These are phyloP conservation scores for Taeniopygia guttata DNA, from an alignment of 2,797 vertebrate genomes.

Conservation along the genomic window DNA sequence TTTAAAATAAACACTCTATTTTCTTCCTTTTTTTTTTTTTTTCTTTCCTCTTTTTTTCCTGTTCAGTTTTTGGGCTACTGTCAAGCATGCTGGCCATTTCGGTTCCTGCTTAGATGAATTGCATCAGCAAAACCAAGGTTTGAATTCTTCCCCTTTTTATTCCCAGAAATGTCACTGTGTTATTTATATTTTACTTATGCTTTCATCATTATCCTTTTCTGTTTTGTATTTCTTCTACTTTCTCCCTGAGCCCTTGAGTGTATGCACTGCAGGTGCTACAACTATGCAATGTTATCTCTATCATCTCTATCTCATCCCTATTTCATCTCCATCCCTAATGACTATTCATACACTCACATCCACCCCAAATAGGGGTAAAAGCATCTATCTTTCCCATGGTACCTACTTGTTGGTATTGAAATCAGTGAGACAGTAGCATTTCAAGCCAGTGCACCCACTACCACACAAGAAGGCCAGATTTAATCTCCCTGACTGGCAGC, in stretches of 20 bases:
- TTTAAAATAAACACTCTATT: background rate
- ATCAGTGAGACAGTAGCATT: background rate
- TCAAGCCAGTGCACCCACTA: background rate
- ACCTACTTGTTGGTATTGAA: background rate
- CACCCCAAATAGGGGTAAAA: background rate
- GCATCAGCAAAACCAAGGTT: background rate
- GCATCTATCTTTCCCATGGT: background rate
- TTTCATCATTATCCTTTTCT: background rate
- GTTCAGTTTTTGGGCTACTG: background rate
- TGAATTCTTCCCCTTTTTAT: conserved; percentile 7
- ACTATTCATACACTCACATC: background rate
- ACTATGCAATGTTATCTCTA: background rate
- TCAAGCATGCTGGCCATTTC: background rate
- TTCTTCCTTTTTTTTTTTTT: background rate
- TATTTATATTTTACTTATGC: background rate
- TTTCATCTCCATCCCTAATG: background rate
- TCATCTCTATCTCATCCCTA: background rate
- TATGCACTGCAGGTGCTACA: background rate
- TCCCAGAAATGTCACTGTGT: background rate
- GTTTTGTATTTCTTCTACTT: background rate
- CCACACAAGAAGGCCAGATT: background rate
- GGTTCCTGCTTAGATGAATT: background rate
- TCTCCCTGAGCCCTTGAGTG: background rate
- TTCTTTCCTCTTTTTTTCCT: background rate
- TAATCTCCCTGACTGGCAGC: background rate